A percentile compares a stretch with the other conserved stretches of the same genome.
Evolutionary conservation across 2,113 vertebrate species (phyloP).

Genomic region (Ageneiosus marmoratus): DNA sequence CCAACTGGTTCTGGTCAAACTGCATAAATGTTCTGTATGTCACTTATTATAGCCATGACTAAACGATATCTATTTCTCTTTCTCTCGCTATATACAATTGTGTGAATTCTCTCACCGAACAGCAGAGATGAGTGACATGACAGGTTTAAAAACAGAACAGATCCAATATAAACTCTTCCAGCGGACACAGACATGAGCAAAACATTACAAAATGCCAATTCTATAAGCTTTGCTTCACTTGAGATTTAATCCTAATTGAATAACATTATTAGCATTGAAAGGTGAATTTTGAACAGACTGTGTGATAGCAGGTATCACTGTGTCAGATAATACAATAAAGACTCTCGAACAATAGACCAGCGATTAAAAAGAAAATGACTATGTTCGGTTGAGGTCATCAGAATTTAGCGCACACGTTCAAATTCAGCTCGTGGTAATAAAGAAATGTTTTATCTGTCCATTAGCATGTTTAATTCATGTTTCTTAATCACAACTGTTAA

Average conservation of each 20-base stretch:
- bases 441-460: too few relatives aligned
- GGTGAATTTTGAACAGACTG: not conserved
- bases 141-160: conserved; percentile 13
- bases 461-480: too few relatives aligned
- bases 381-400: too few relatives aligned
- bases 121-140: not conserved
- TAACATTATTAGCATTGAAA: not conserved
- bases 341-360: too few relatives aligned
- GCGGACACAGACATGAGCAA: not conserved
- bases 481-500: too few relatives aligned
- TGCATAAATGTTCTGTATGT: not conserved
- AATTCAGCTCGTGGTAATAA: too few relatives aligned
- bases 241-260: not conserved
- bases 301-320: too few relatives aligned
- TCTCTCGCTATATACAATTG: not conserved
- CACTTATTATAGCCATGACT: not conserved
- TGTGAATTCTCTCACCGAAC: not conserved
- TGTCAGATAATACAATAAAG: too few relatives aligned
- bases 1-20: not conserved
- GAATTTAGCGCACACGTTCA: too few relatives aligned
- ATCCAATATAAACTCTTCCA: not conserved
- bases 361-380: too few relatives aligned
- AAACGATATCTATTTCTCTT: not conserved
- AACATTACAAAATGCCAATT: not conserved
- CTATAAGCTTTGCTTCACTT: not conserved